These are phyloP conservation scores for Pongo abelii DNA, from an alignment of 2,113 vertebrate species.

Conservation along the genomic window DNA sequence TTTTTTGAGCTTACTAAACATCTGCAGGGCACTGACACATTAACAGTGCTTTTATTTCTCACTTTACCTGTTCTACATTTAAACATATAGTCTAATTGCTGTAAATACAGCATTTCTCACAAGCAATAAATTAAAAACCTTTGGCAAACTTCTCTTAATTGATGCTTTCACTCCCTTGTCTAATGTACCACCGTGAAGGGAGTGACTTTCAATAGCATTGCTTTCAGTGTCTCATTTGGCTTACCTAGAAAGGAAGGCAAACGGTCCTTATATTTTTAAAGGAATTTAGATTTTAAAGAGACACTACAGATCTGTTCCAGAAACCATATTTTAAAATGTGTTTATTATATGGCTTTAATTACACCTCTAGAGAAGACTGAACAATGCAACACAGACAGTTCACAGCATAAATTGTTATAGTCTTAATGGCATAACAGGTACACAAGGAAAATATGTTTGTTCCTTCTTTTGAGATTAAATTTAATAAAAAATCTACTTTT, in stretches of 20 bases:
- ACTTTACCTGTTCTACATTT: not conserved
- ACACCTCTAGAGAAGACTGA: constrained; percentile 58
- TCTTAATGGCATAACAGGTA: constrained; percentile 15
- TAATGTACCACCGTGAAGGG: not conserved
- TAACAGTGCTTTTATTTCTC: constrained; percentile 32
- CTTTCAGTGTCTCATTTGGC: not conserved
- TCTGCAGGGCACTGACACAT: not conserved
- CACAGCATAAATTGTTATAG: constrained; percentile 55
- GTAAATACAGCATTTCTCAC: not conserved
- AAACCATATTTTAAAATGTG: constrained; percentile 73
- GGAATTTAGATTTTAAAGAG: constrained; percentile 43
- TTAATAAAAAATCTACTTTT: not conserved
- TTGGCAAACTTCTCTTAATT: constrained; percentile 3
- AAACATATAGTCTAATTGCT: constrained; percentile 14
- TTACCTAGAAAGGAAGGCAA: constrained; percentile 25
- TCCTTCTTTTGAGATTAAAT: not conserved
- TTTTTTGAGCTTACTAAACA: not conserved
- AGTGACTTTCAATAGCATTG: constrained; percentile 40
- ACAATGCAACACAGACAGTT: constrained; percentile 23
- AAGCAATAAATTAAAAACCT: constrained; percentile 4
- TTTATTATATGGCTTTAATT: constrained; percentile 78
- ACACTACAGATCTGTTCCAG: constrained; percentile 51
- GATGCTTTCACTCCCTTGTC: not conserved
- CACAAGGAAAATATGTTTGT: constrained; percentile 22
- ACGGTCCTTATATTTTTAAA: constrained; percentile 59